Evolutionary conservation across 1,140 invertebrate genomes (phyloP), one percentile per base, ranked within the genome.

Genomic region (Drosophila jambulina): DNA sequence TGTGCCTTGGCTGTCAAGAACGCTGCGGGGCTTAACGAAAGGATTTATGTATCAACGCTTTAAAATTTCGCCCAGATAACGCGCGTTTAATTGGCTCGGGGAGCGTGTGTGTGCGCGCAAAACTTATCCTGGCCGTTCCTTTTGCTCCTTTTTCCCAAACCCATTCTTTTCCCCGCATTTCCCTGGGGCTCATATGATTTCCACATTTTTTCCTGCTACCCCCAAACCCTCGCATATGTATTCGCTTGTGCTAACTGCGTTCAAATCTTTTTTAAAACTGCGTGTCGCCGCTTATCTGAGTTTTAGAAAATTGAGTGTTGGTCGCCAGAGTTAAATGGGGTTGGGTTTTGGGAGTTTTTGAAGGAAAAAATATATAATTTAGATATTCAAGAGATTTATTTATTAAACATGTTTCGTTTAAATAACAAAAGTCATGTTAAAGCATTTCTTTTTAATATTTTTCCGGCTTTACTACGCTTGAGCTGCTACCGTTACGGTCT

Each of bases 31-130:
- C 85, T 90, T 90, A 90, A 85, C 85, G 78, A 85, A 88, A 91
- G 91, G 91, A 92, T 92, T 92, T 92, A 92, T 92, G 91, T 91
- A 92, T 92, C 91, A 92, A 92, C 91, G 91, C 91, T 92, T 92
- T 92, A 92, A 92, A 92, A 87, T 91, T 91, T 91, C 80, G 78
- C 69, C 64, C 83, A 92, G 91, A 92, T 92, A 92, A 92, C 91
- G 91, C 75, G 79, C 83, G 74, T 92, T 92, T 92, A 92, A 92
- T 92, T 92, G 91, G 91, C 81, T 72, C 64, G 40, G 77, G 63
- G 84, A 82, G 68, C 77, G 85, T 78, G 84, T 84, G 78, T 54
- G 49, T 54, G n/a, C 53, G 54, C 46, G 40, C 8, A 36, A 48
- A 71, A 87, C 70, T 86, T 82, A 62, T 56, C 75, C 68, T 69